Base-by-base conservation (phyloP, 2,797 vertebrate genomes). In the Bovichtus variegatus region DNA sequence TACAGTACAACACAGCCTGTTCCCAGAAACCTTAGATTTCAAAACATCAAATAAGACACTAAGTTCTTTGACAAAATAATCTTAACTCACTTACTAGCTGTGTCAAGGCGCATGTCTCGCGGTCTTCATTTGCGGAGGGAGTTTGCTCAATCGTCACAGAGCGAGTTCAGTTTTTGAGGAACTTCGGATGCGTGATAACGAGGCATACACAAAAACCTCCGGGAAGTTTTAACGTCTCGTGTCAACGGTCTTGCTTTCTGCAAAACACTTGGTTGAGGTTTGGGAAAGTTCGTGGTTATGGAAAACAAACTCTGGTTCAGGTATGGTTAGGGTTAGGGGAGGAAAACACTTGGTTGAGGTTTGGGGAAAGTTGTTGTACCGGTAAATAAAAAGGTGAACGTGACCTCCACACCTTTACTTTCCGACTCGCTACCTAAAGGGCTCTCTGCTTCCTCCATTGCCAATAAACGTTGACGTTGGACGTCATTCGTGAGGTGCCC, bases 1-100 rank as follows among this genome's bases (percentile, higher is more conserved):
- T 41, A 68, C 65, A 63, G 51, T 29, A 81, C 76, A 71, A 61
- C 63, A 75, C 12, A 66, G 19, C 23, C 38, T 51, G 36, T 38
- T 31, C 23, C 69, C 13, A 8, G 62, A 40, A 44, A 61, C 27
- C 15, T 23, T 44, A 1, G 13, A 65, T 15, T 58, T 36, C 23
- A 77, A 59, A 51, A 77, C 47, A 40, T 36, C 36, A 34, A 46
- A 43, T 44, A 16, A 61, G 43, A 70, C 62, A 61, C 29, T 23
- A n/a, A n/a, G 9, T 25, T 47, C 18, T 53, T 64, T 44, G 21
- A 61, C 60, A 51, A 59, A 46, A 67, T 58, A 25, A 64, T 47
- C 58, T n/a, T 23, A 66, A 34, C 18, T 57, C 54, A 74, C 13
- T 47, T 51, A 9, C 6, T 29, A 51, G 11, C 10, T 10, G 23